These are phyloP conservation scores for Sebastes paucispinis DNA, from an alignment of 2,797 vertebrate species.

Conservation along the genomic window DNA sequence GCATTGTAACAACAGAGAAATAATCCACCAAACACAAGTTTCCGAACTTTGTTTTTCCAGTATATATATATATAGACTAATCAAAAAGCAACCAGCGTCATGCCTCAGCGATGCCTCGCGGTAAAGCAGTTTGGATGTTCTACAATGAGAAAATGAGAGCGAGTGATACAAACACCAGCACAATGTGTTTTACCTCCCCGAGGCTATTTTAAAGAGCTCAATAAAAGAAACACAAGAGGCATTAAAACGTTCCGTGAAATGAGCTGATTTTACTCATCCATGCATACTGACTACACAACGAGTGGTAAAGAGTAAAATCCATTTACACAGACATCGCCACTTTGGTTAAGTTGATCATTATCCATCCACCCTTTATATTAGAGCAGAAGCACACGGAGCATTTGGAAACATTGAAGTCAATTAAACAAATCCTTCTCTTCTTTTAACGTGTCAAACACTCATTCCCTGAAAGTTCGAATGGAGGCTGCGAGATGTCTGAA, in stretches of 20 bases:
- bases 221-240: neutral
- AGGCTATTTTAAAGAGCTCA: neutral
- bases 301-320: neutral
- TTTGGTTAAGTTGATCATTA: neutral
- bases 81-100: neutral
- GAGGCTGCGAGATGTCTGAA: too few relatives aligned
- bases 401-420: neutral
- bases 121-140: neutral
- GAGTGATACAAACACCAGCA: neutral
- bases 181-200: neutral
- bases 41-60: too few relatives aligned
- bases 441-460: neutral
- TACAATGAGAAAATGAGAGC: neutral
- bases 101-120: neutral
- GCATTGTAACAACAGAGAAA: too few relatives aligned
- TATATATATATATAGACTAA: constrained; percentile 1
- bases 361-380: too few relatives aligned
- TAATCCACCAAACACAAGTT: too few relatives aligned
- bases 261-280: neutral
- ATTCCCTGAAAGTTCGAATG: neutral
- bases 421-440: neutral
- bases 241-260: constrained; percentile 9
- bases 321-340: neutral
- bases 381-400: neutral
- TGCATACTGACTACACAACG: neutral